Conservation (phyloP, 30 jellyfish, hydroid and myxozoan genomes). For the Pseudorhiza aurosa region DNA sequence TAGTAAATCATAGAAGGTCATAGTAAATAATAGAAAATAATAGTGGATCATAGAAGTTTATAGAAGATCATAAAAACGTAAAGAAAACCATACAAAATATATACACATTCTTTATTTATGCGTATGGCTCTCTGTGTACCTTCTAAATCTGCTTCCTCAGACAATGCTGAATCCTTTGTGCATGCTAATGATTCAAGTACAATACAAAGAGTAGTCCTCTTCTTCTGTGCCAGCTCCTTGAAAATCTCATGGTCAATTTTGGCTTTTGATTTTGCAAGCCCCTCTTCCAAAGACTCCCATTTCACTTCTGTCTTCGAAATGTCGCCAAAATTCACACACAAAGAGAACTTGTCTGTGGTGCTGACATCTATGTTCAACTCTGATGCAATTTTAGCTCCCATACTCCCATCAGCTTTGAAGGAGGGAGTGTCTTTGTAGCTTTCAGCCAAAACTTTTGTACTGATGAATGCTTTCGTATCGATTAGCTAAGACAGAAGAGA, state of each 20-base stretch:
- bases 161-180: slow-evolving; percentile 56
- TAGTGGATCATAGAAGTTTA: too few relatives aligned
- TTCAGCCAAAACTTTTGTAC: slow-evolving; percentile 36
- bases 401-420: slow-evolving; percentile 80
- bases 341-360: slow-evolving; percentile 65
- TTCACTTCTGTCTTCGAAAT: slow-evolving; percentile 79
- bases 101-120: too few relatives aligned
- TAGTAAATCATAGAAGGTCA: too few relatives aligned
- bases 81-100: too few relatives aligned
- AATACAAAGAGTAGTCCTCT: slow-evolving; percentile 77
- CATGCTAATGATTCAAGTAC: slow-evolving; percentile 85
- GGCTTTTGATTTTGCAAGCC: slow-evolving; percentile 30
- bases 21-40: too few relatives aligned
- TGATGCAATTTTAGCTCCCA: slow-evolving; percentile 91
- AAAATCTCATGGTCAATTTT: slow-evolving; percentile 63
- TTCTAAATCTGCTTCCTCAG: slow-evolving; percentile 48
- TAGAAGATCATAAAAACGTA: too few relatives aligned
- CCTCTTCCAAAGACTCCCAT: slow-evolving; percentile 83
- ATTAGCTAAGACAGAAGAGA: slow-evolving; percentile 15
- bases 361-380: slow-evolving; percentile 80
- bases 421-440: slow-evolving; percentile 81
- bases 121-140: too few relatives aligned
- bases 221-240: slow-evolving; percentile 33
- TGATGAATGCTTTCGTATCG: slow-evolving; percentile 12
- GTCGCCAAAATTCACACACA: slow-evolving; percentile 74